These are phyloP conservation scores for Anabas testudineus DNA, from an alignment of 2,797 vertebrate genomes.

Conservation along the genomic window DNA sequence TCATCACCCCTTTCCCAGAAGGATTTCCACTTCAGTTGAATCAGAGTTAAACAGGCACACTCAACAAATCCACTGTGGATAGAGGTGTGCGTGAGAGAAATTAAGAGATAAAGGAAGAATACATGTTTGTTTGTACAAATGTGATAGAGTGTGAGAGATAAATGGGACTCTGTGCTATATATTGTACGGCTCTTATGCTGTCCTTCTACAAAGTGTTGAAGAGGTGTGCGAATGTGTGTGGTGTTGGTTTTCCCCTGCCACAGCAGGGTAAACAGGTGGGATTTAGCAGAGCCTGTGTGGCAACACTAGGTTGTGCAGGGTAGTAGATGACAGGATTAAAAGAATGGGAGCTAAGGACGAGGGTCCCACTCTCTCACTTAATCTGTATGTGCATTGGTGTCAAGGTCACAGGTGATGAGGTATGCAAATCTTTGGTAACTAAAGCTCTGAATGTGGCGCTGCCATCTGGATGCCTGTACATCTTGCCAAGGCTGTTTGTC, in stretches of 20 bases:
- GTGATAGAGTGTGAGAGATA: slow-evolving; percentile 29
- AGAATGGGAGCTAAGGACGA: slow-evolving; percentile 13
- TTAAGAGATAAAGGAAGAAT: slow-evolving; percentile 15
- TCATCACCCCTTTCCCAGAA: slow-evolving; percentile 70
- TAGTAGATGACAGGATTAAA: slow-evolving; percentile 56
- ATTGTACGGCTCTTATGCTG: slow-evolving; percentile 66
- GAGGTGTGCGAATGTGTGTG: slow-evolving; percentile 40
- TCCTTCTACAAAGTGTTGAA: slow-evolving; percentile 76
- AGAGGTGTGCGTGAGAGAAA: slow-evolving; percentile 34
- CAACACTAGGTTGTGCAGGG: slow-evolving; percentile 28
- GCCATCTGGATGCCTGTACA: slow-evolving; percentile 55
- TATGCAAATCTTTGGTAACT: slow-evolving; percentile 56
- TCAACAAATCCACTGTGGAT: slow-evolving; percentile 57
- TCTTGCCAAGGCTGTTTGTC: slow-evolving; percentile 23
- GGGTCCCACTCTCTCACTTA: slow-evolving; percentile 43
- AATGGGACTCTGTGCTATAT: slow-evolving; percentile 39
- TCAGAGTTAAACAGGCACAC: slow-evolving; percentile 33
- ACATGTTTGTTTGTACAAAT: slow-evolving; percentile 25
- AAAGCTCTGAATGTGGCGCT: slow-evolving; percentile 45
- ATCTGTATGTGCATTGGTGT: slow-evolving; percentile 44
- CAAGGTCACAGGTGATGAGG: slow-evolving; percentile 68
- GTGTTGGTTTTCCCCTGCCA: slow-evolving; percentile 58
- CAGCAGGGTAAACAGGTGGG: slow-evolving; percentile 73
- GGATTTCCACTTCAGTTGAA: slow-evolving; percentile 66
- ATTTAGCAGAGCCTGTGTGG: slow-evolving; percentile 68